phyloP scores from a whole-genome alignment of 1,140 invertebrate species.

The Dreissena polymorpha region DNA sequence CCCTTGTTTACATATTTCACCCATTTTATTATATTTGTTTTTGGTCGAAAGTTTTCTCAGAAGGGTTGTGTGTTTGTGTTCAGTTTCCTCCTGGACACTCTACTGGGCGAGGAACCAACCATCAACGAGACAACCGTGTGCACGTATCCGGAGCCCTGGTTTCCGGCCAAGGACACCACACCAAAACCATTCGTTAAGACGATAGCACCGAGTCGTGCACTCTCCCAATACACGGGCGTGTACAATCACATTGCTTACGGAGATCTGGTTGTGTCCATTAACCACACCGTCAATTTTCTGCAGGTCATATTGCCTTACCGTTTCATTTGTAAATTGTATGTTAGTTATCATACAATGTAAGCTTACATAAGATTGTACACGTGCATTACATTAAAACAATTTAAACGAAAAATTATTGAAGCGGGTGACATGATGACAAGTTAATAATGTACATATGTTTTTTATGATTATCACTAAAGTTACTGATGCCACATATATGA shows the following conservation, averaged over 20 bases:
- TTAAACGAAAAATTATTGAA: too few species aligned
- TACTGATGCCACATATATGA: too few species aligned
- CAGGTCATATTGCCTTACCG: too few species aligned
- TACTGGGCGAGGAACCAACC: conserved; percentile 49
- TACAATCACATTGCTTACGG: conserved; percentile 46
- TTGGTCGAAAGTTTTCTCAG: too few species aligned
- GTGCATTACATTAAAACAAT: too few species aligned
- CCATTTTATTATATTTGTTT: too few species aligned
- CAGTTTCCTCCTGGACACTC: conserved; percentile 35
- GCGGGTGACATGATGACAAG: too few species aligned
- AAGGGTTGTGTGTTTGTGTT: neutral
- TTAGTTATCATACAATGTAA: too few species aligned
- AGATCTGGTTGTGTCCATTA: conserved; percentile 9
- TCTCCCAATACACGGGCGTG: conserved; percentile 33
- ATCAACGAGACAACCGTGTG: conserved; percentile 64
- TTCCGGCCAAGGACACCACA: neutral
- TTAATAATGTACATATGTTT: too few species aligned
- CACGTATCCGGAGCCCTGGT: conserved; percentile 63
- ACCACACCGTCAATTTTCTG: conserved; percentile 27
- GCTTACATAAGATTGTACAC: too few species aligned
- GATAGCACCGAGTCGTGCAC: conserved; percentile 1
- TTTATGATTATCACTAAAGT: too few species aligned
- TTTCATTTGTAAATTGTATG: neutral
- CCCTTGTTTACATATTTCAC: too few species aligned
- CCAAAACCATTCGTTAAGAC: conserved; percentile 11